A percentile compares a stretch with the other conserved stretches of the same genome.
Evolutionary conservation across 2,113 vertebrate genomes (phyloP).

Genomic region (Poeciliopsis prolifica): DNA sequence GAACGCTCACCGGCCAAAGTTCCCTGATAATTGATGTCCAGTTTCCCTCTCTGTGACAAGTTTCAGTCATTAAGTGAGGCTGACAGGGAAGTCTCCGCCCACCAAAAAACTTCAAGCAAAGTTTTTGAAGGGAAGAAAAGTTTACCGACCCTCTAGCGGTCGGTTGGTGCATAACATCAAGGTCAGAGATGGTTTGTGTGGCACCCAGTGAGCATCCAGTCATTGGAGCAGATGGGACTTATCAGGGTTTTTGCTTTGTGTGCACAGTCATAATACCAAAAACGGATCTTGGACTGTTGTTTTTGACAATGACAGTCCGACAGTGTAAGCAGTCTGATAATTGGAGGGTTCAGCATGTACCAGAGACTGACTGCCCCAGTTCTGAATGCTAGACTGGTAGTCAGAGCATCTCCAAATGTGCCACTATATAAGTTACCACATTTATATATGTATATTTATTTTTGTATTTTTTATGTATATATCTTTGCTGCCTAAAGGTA

Average conservation of each 20-base stretch:
- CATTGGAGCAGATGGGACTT: no score
- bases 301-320: neutral
- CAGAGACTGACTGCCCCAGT: neutral
- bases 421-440: no score
- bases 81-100: conserved; percentile 40
- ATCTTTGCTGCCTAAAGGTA: no score
- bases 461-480: no score
- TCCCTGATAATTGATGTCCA: conserved; percentile 39
- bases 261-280: neutral
- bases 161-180: neutral
- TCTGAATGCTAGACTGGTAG: neutral
- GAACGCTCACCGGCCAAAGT: conserved; percentile 17
- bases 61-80: conserved; percentile 35
- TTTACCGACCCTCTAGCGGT: conserved; percentile 31
- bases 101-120: conserved; percentile 24
- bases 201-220: no score
- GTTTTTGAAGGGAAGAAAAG: neutral
- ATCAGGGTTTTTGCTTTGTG: no score
- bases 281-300: no score
- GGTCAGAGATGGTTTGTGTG: no score
- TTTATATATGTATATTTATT: no score
- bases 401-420: neutral
- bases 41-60: conserved; percentile 17
- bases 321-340: neutral
- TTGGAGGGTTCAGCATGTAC: neutral